Conservation (phyloP, 2,113 vertebrate species). For the Phylloscopus whistleri region DNA sequence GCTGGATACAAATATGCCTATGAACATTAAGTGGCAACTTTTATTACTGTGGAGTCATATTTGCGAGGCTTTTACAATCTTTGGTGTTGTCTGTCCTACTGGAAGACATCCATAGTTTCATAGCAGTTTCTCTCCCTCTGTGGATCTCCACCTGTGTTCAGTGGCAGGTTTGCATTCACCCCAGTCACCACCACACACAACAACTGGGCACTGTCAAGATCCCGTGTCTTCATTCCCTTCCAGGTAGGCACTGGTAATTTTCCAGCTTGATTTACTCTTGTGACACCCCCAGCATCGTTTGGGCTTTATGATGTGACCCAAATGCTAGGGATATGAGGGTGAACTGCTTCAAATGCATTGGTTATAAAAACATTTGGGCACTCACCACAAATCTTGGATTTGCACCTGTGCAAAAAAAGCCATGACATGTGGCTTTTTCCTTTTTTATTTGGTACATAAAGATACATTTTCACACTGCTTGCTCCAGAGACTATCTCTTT, state of each 20-base stretch:
- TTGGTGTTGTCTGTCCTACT: rapidly evolving
- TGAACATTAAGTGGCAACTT: not conserved
- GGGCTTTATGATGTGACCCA: not conserved
- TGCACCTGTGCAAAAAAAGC: not conserved
- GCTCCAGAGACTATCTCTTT: not conserved
- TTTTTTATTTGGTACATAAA: not conserved
- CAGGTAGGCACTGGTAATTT: not conserved
- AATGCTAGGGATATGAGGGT: not conserved
- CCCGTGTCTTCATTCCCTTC: not conserved
- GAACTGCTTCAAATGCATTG: not conserved
- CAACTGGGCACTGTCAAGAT: rapidly evolving
- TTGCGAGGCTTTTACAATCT: not conserved
- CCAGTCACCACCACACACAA: rapidly evolving
- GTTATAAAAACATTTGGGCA: not conserved
- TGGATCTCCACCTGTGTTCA: not conserved
- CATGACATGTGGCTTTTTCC: rapidly evolving
- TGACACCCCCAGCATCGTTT: rapidly evolving
- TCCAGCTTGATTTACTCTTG: not conserved
- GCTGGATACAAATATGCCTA: not conserved
- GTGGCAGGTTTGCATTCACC: not conserved
- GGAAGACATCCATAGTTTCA: not conserved
- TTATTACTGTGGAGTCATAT: not conserved
- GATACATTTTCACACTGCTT: not conserved
- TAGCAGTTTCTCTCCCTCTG: not conserved
- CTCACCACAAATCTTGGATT: not conserved